Evolutionary conservation across 1,140 invertebrate species (phyloP).

Genomic region (Melitaea cinxia): DNA sequence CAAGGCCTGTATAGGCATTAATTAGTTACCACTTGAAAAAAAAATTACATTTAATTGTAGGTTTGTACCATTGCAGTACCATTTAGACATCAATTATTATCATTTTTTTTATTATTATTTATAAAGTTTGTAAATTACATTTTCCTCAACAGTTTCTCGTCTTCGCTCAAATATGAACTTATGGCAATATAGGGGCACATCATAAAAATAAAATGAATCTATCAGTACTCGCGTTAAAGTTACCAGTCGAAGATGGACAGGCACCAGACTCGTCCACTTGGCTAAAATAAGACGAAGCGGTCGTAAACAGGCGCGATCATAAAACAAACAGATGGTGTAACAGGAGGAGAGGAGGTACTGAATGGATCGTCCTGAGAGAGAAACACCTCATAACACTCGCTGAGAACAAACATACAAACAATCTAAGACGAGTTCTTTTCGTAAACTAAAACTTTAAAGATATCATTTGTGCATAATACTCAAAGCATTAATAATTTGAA

Average conservation of each 20-base stretch:
- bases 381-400: background rate
- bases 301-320: conserved; percentile 47
- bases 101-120: no score
- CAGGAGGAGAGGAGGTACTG: conserved; percentile 36
- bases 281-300: conserved; percentile 45
- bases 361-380: conserved; percentile 28
- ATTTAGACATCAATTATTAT: no score
- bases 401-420: background rate
- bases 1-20: background rate
- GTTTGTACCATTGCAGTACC: no score
- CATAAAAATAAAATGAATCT: conserved; percentile 28
- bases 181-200: background rate
- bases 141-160: no score
- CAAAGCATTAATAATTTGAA: no score
- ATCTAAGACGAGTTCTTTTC: background rate
- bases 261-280: conserved; percentile 39
- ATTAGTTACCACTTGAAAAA: background rate
- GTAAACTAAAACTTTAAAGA: background rate
- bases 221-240: conserved; percentile 31
- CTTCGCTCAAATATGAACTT: background rate
- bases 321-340: conserved; percentile 48
- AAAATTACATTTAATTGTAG: no score
- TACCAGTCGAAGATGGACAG: conserved; percentile 40
- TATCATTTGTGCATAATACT: no score
- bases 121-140: no score